Evolutionary conservation across 2,888 invertebrate genomes (phyloP).

Genomic region (Dryomyza anilis): DNA sequence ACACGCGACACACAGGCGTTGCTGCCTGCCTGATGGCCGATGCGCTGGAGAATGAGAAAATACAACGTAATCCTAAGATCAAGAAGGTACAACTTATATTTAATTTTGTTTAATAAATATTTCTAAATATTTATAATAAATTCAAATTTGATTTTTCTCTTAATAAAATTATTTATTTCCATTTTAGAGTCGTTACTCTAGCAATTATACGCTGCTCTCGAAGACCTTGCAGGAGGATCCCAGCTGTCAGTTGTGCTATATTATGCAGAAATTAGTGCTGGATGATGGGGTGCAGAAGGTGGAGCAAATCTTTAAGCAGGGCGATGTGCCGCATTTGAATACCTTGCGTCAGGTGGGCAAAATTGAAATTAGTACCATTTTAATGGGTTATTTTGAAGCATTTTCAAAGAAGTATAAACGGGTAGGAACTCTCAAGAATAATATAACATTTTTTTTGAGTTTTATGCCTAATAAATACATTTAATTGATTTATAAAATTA

Average conservation of each 20-base stretch:
- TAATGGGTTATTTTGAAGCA: too few species aligned
- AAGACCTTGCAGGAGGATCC: slow-evolving; percentile 94
- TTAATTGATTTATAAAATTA: too few species aligned
- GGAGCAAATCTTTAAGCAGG: slow-evolving; percentile 81
- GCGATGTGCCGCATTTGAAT: slow-evolving; percentile 84
- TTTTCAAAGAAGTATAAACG: too few species aligned
- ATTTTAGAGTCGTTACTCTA: slow-evolving; percentile 80
- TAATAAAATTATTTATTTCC: neutral
- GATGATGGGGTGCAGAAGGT: slow-evolving; percentile 77
- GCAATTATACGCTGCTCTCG: slow-evolving; percentile 83
- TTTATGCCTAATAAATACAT: too few species aligned
- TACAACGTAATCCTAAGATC: slow-evolving; percentile 61
- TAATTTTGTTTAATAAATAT: neutral
- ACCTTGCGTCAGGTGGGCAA: slow-evolving; percentile 87
- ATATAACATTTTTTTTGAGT: too few species aligned
- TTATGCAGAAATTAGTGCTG: slow-evolving; percentile 82
- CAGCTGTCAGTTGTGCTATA: slow-evolving; percentile 89
- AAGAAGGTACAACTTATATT: slow-evolving; percentile 58
- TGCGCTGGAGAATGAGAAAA: slow-evolving; percentile 84
- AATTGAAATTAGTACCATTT: too few species aligned
- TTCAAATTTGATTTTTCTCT: too few species aligned
- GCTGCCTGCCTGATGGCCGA: slow-evolving; percentile 96
- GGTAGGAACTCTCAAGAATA: too few species aligned
- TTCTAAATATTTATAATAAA: neutral
- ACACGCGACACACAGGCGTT: slow-evolving; percentile 80